These are phyloP conservation scores for Musca domestica DNA, from an alignment of 1,140 invertebrate genomes.

Conservation along the genomic window DNA sequence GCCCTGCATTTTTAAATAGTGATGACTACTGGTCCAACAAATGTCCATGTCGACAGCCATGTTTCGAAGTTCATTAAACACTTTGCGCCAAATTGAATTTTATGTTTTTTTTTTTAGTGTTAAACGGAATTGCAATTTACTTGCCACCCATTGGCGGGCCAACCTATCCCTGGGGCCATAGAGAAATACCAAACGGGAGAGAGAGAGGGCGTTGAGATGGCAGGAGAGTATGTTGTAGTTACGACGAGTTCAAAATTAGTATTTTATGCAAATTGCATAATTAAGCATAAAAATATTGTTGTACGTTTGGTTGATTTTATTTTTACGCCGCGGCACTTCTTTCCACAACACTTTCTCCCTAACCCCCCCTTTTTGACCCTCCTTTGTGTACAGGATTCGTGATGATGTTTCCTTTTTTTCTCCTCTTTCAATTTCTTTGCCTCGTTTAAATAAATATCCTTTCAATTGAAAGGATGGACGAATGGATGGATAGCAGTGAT, in stretches of 20 bases:
- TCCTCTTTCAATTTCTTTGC: neutral
- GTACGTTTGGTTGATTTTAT: too few relatives aligned
- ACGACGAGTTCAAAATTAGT: neutral
- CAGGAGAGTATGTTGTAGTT: neutral
- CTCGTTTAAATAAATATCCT: conserved; percentile 5
- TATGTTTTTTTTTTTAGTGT: conserved; percentile 30
- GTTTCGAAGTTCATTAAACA: conserved; percentile 48
- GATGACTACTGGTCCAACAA: neutral
- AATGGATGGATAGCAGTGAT: neutral
- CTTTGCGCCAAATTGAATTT: conserved; percentile 53
- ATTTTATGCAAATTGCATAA: conserved; percentile 22
- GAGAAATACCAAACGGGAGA: neutral
- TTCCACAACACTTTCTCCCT: too few relatives aligned
- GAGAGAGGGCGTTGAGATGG: neutral
- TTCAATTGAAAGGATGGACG: neutral
- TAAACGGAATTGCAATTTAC: conserved; percentile 20
- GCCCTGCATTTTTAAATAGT: neutral
- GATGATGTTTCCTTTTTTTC: neutral
- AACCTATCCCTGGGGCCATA: neutral
- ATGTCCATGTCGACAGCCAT: conserved; percentile 14
- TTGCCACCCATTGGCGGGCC: neutral
- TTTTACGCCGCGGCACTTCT: too few relatives aligned
- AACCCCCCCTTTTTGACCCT: too few relatives aligned
- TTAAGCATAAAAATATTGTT: conserved; percentile 20
- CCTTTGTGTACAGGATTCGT: too few relatives aligned